Conservation (phyloP, 1,140 invertebrate genomes). For the Heliconius congener region DNA sequence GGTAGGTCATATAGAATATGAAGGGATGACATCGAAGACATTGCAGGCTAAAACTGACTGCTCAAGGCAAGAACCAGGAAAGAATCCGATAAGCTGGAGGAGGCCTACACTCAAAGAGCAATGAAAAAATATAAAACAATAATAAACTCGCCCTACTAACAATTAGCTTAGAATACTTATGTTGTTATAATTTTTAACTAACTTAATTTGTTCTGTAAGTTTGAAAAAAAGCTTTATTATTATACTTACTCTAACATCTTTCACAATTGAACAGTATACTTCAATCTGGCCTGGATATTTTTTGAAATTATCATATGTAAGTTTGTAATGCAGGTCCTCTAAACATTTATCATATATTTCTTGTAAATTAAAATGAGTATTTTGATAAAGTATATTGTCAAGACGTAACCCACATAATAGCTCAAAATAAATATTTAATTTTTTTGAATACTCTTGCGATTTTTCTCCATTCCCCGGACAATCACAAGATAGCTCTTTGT, state of each 20-base stretch:
- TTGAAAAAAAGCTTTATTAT: background rate
- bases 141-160: too few species aligned
- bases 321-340: slow-evolving; percentile 54
- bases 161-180: too few species aligned
- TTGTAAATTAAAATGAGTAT: slow-evolving; percentile 49
- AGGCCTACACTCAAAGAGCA: too few species aligned
- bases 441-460: slow-evolving; percentile 45
- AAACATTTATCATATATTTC: slow-evolving; percentile 59
- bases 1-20: too few species aligned
- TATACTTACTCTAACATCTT: slow-evolving; percentile 51
- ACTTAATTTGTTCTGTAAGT: too few species aligned
- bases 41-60: too few species aligned
- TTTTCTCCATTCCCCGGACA: slow-evolving; percentile 51
- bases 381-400: slow-evolving; percentile 46
- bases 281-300: slow-evolving; percentile 63
- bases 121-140: too few species aligned
- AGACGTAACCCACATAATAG: slow-evolving; percentile 44
- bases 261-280: slow-evolving; percentile 54
- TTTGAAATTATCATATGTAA: slow-evolving; percentile 58
- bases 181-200: too few species aligned
- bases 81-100: too few species aligned
- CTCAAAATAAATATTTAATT: slow-evolving; percentile 54
- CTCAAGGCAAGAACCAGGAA: too few species aligned
- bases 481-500: slow-evolving; percentile 52
- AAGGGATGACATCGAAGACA: too few species aligned